Base-by-base conservation (phyloP, 2,888 invertebrate genomes). In the Meandrusa payeni region DNA sequence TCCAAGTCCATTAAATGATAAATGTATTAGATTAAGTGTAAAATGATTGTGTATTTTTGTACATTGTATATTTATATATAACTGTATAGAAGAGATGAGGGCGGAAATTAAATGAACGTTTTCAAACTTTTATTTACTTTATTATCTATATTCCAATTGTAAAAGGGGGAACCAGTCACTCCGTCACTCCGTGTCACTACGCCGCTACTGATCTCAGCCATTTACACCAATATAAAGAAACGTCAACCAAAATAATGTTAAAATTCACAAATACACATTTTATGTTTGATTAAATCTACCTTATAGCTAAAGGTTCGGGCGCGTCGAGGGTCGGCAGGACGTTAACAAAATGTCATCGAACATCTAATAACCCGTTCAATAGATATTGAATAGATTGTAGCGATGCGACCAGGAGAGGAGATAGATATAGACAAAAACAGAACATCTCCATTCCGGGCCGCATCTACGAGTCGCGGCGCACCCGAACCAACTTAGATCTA, bases 251-350 rank as follows among this genome's bases (percentile, higher is more conserved):
- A 85, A 78, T 77, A 70, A 77, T 71, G 76, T 78, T 77, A 73
- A 72, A 83, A 86, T 83, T 83, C 86, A 87, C 87, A 87, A 85
- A 77, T 87, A 87, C 87, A 87, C 85, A 82, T 85, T 85, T 81
- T 78, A 83, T 85, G 83, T 81, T n/a, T 80, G 81, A 73, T 83
- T 78, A 69, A 63, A 61, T 46, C 81, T 83, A 85, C 61, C 79
- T 85, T 82, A 82, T 4, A 57, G 48, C 51, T 74, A 77, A 46
- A 45, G 72, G 76, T 60, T 57, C 61, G 82, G 58, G 50, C 73
- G 71, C 52, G 61, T 56, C 53, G 68, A 59, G 72, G 78, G 74
- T 51, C 57, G 41, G 27, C 29, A 48, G 51, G 43, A 54, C 41
- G 48, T 51, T 44, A 57, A 58, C 55, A 52, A 50, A 48, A 58